phyloP scores from a whole-genome alignment of 2,113 vertebrate species.

The Dicerorhinus sumatrensis region DNA sequence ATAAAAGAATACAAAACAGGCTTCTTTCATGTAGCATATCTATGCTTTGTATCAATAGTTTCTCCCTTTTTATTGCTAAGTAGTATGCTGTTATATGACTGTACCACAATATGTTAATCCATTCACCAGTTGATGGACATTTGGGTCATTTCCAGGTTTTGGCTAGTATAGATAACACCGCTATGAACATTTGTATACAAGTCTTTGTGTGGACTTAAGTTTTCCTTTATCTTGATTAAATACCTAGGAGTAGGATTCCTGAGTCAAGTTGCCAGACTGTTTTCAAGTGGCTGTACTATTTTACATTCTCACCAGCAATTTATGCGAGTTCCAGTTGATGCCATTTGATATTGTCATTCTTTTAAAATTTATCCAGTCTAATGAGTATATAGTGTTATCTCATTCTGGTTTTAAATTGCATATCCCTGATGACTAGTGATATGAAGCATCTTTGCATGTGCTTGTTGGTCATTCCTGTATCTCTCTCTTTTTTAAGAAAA shows the following conservation, averaged over 20 bases:
- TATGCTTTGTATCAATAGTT: background rate
- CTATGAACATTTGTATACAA: background rate
- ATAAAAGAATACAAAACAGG: background rate
- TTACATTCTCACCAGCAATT: background rate
- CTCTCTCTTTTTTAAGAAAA: background rate
- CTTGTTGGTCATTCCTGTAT: background rate
- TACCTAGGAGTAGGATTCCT: background rate
- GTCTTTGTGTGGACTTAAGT: background rate
- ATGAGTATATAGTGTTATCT: background rate
- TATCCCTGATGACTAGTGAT: background rate
- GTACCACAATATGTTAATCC: background rate
- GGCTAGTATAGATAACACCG: background rate
- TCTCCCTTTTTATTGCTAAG: background rate
- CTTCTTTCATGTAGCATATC: background rate
- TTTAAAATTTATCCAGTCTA: background rate
- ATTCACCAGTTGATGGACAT: background rate
- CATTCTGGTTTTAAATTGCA: background rate
- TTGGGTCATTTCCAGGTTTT: background rate
- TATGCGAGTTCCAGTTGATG: background rate
- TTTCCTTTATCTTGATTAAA: background rate
- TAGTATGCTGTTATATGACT: background rate
- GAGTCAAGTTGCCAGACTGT: background rate
- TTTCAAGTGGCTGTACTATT: background rate
- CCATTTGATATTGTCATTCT: background rate
- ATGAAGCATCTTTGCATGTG: background rate